Conservation (phyloP, 2,113 vertebrate genomes). For the Oreocharis arfaki region DNA sequence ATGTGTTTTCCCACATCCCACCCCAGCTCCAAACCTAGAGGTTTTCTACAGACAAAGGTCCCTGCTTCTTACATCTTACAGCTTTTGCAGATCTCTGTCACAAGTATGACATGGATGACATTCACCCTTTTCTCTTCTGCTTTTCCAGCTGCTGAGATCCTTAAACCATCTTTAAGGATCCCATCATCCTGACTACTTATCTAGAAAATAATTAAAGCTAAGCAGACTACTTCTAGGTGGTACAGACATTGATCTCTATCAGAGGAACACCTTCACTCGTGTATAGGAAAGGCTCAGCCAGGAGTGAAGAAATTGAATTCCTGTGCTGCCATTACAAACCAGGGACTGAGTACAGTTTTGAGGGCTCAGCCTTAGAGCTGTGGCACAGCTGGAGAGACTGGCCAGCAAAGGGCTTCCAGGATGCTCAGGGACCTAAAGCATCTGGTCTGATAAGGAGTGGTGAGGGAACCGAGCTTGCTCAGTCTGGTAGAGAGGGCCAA, state of each 20-base stretch:
- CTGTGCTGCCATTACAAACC: not conserved
- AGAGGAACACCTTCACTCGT: not conserved
- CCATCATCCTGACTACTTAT: not conserved
- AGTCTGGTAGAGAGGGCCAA: not conserved
- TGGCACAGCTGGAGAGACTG: not conserved
- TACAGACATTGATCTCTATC: not conserved
- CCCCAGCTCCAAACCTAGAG: not conserved
- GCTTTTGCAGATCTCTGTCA: not conserved
- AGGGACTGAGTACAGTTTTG: not conserved
- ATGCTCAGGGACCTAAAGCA: not conserved
- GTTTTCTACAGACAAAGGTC: not conserved
- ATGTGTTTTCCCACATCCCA: not conserved
- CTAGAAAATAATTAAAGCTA: not conserved
- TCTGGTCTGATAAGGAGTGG: not conserved
- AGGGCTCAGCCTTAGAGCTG: not conserved
- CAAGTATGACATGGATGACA: not conserved
- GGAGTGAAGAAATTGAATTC: not conserved
- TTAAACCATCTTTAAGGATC: not conserved
- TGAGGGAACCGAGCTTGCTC: not conserved
- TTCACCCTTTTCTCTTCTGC: not conserved
- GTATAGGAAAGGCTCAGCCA: not conserved
- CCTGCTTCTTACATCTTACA: rapidly evolving
- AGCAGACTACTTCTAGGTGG: not conserved
- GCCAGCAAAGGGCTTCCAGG: not conserved
- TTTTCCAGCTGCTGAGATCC: not conserved